These are phyloP conservation scores for Drosophila suboccidentalis DNA, from an alignment of 2,888 invertebrate species.

Conservation along the genomic window DNA sequence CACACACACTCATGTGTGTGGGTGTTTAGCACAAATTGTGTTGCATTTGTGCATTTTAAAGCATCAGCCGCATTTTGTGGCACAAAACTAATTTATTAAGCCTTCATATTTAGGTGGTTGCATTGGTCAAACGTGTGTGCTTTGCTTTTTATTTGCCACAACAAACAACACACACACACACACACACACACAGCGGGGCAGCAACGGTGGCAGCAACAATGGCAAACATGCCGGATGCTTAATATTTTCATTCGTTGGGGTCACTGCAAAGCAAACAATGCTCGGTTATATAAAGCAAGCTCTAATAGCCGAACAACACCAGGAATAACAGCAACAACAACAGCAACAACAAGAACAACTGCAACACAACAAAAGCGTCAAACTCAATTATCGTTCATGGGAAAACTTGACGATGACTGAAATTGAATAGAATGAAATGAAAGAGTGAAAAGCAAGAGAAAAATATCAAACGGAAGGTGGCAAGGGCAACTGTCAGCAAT, in stretches of 20 bases:
- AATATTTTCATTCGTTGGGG: conserved; percentile 25
- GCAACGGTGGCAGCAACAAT: conserved; percentile 20
- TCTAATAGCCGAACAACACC: conserved; percentile 49
- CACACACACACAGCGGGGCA: conserved; percentile 16
- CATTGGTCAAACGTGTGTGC: conserved; percentile 34
- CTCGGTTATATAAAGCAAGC: conserved; percentile 41
- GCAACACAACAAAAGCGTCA: conserved; percentile 26
- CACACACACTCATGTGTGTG: conserved; percentile 1
- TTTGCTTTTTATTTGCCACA: conserved; percentile 22
- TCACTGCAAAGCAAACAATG: conserved; percentile 49
- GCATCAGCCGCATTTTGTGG: conserved; percentile 41
- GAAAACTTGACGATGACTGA: conserved; percentile 62
- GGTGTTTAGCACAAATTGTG: conserved; percentile 30
- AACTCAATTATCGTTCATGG: conserved; percentile 76
- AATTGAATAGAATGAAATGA: conserved; percentile 58
- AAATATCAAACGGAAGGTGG: conserved; percentile 11
- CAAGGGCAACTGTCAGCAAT: conserved; percentile 32
- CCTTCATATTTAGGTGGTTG: conserved; percentile 47
- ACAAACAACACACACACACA: conserved; percentile 22
- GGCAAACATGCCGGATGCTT: conserved; percentile 20
- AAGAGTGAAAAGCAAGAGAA: conserved; percentile 13
- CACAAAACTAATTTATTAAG: conserved; percentile 62
- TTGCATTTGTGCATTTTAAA: conserved; percentile 39
- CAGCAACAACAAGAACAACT: conserved; percentile 1
- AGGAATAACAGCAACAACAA: conserved; percentile 14